phyloP scores from a whole-genome alignment of 1,140 invertebrate species.

The Pantala flavescens region DNA sequence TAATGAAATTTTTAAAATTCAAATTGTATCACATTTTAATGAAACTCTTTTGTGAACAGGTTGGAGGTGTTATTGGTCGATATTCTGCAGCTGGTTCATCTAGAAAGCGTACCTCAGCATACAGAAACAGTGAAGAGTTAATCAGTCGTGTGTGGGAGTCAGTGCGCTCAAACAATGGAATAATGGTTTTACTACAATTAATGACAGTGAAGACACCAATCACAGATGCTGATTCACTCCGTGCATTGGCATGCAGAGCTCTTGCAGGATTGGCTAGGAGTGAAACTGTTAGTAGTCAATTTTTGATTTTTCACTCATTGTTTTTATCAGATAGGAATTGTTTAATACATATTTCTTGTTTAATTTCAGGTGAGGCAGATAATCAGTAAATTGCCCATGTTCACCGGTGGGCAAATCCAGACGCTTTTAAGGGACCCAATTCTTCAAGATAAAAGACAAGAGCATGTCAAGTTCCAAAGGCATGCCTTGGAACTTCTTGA shows the following conservation, averaged over 20 bases:
- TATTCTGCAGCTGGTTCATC: constrained; percentile 51
- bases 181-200: constrained; percentile 74
- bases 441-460: constrained; percentile 86
- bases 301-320: neutral
- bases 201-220: constrained; percentile 89
- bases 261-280: constrained; percentile 83
- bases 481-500: constrained; percentile 86
- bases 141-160: constrained; percentile 88
- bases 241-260: constrained; percentile 83
- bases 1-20: no score
- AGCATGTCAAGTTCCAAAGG: constrained; percentile 93
- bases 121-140: constrained; percentile 70
- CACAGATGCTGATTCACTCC: constrained; percentile 89
- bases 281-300: constrained; percentile 47
- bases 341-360: neutral
- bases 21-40: no score
- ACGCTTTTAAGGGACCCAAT: constrained; percentile 91
- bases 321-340: no score
- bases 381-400: constrained; percentile 88
- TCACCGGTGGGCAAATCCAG: constrained; percentile 87
- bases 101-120: constrained; percentile 55
- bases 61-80: constrained; percentile 50
- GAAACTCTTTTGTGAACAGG: constrained; percentile 30
- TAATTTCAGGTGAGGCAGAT: constrained; percentile 63
- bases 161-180: constrained; percentile 87